phyloP scores from a whole-genome alignment of 2,797 vertebrate species.

The Varecia variegata region DNA sequence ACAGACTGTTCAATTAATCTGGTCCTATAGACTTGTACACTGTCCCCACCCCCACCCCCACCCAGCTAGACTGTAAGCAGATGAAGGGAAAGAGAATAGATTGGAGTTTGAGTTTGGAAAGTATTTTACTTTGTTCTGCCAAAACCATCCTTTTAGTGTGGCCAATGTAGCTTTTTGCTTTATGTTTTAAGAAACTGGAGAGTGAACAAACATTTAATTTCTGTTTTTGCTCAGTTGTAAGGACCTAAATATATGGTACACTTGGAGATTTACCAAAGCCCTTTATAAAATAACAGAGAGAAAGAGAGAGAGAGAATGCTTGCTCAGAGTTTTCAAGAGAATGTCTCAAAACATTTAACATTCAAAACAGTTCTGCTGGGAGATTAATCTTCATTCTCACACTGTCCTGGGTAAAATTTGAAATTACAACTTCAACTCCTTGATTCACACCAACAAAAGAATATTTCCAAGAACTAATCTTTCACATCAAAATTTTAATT shows the following conservation, averaged over 20 bases:
- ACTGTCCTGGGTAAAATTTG: not conserved
- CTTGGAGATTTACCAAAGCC: not conserved
- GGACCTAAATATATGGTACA: not conserved
- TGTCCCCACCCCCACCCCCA: rapidly evolving
- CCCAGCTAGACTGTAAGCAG: not conserved
- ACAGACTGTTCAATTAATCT: not conserved
- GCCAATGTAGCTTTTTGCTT: not conserved
- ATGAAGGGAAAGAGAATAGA: not conserved
- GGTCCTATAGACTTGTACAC: not conserved
- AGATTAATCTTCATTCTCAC: not conserved
- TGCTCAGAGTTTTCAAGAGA: not conserved
- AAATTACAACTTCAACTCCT: not conserved
- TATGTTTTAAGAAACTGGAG: not conserved
- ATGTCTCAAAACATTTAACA: slow-evolving; percentile 9
- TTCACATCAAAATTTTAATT: slow-evolving; percentile 5
- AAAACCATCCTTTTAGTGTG: not conserved
- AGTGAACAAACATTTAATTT: not conserved
- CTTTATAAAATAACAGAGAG: not conserved
- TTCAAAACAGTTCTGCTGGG: not conserved
- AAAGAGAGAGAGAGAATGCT: not conserved
- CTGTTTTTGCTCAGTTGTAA: not conserved
- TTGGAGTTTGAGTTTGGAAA: not conserved
- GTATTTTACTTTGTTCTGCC: not conserved
- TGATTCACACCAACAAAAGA: not conserved
- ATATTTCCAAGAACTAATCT: not conserved